Base-by-base conservation (phyloP, 1,140 invertebrate species). In the Caenorhabditis brenneri region DNA sequence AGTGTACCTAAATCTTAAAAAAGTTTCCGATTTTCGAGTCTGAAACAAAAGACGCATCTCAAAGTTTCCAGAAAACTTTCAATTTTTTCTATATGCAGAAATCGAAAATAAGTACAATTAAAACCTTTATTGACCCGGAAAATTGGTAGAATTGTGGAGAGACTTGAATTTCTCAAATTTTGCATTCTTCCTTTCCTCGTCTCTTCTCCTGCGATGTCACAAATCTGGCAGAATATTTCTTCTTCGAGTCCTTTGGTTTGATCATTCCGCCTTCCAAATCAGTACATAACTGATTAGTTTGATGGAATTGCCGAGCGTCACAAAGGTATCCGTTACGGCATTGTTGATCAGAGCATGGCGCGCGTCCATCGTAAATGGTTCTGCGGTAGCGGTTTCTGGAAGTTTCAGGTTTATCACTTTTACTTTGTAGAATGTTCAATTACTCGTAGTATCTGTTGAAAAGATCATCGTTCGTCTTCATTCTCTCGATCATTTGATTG, bases 401-500 rank as follows among this genome's bases (percentile, higher is more conserved):
- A 80, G 24, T 3, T 22, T 79, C 16, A 42, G n/a, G 31, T 15
- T 74, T n/a, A n/a, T n/a, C n/a, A n/a, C n/a, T n/a, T 24, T 27
- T 0, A 55, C 4, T 74, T 0, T n/a, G 29, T 22, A 2, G 36
- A 53, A 51, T 19, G 2, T 1, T 48, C 16, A 51, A 46, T 53
- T 79, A 83, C 82, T 55, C 33, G 27, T 55, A 60, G 39, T 48
- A 83, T 39, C 22, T 79, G 24, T 83, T 46, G 74, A 83, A 83
- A 58, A 83, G 78, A 83, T 6, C 31, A 9, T 22, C 31, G 12
- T 83, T 74, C 1, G 82, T 83, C 49, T 83, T 83, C 82, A 83
- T 83, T 79, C 74, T 79, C 31, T 83, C 74, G 31, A 83, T 79
- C 33, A 83, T 33, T 27, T 83, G 22, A 31, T 83, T 79, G n/a